Percentiles rank a stretch among this genome's conserved stretches.
These are phyloP conservation scores for Drosophila malerkotliana DNA, from an alignment of 1,140 invertebrate genomes.

Conservation along the genomic window DNA sequence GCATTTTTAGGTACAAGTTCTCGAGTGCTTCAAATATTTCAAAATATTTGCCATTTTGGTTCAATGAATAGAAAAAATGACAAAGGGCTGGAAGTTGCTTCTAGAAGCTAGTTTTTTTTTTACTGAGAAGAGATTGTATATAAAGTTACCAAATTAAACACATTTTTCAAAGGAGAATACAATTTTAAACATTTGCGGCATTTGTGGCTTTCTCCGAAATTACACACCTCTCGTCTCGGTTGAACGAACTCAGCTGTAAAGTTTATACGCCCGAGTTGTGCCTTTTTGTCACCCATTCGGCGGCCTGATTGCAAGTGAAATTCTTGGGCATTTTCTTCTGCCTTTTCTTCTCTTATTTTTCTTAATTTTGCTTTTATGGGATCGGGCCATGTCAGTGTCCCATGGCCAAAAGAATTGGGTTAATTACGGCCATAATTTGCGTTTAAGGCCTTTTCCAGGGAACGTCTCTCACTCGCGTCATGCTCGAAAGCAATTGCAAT, in stretches of 20 bases:
- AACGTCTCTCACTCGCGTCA: constrained; percentile 18
- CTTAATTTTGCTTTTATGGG: constrained; percentile 57
- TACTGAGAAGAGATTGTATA: too few species aligned
- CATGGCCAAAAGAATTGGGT: constrained; percentile 72
- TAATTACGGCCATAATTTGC: constrained; percentile 74
- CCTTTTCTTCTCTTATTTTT: constrained; percentile 33
- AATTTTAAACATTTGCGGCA: background rate
- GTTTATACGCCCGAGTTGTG: constrained; percentile 21
- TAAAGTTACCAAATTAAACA: too few species aligned
- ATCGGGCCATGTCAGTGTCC: constrained; percentile 34
- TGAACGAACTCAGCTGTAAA: constrained; percentile 59
- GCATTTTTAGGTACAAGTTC: constrained; percentile 2
- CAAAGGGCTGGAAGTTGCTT: too few species aligned
- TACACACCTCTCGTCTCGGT: constrained; percentile 16
- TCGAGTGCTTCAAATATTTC: constrained; percentile 2
- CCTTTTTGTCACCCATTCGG: constrained; percentile 20
- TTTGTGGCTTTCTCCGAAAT: constrained; percentile 9
- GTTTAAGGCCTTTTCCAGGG: constrained; percentile 70
- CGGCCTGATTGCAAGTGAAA: constrained; percentile 56
- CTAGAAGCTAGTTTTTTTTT: too few species aligned
- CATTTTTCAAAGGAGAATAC: background rate
- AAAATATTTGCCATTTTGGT: background rate
- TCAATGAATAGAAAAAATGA: too few species aligned
- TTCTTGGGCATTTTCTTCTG: constrained; percentile 57
- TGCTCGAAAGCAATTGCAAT: constrained; percentile 59